Evolutionary conservation across 2,113 vertebrate species (phyloP), one percentile per base, ranked within the genome.

Genomic region (Leptodactylus fuscus): DNA sequence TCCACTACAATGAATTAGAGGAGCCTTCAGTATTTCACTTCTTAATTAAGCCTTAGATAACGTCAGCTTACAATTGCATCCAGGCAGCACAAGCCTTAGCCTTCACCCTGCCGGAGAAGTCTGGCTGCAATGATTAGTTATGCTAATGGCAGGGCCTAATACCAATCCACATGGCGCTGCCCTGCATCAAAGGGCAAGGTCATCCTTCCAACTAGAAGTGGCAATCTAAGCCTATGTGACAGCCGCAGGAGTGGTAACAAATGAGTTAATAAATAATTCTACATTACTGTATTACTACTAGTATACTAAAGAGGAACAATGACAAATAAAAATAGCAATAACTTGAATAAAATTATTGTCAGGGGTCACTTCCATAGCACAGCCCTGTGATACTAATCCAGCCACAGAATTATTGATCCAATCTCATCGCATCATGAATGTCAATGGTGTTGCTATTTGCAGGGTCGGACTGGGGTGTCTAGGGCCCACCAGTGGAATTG

Each of bases 41-140:
- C 41, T 75, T 74, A 75, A 75, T 75, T 75, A 75, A 73, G 49
- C 71, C 29, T 75, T 29, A 48, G 46, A 75, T 49, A 46, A 74
- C 2, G 18, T 71, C 69, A 41, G 20, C 69, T 48, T 46, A 75
- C 15, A 48, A 75, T 48, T 75, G 71, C 12, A 75, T 16, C 29
- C 11, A 24, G 38, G n/a, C 41, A 49, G 71, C 13, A 29, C 11
- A 49, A 75, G 48, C 41, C 41, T 27, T 48, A 41, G 0, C 36
- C 36, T 71, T 71, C 69, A 20, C 69, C 36, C 69, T 41, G 36
- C 69, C 18, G 2, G 20, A 41, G 20, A 38, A 34, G 41, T 41
- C 34, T 38, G 41, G 69, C 22, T 15, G 41, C 20, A n/a, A 20
- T 71, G 36, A 71, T 71, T 41, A 71, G 34, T 71, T 71, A 38